Base-by-base conservation (phyloP, 2,888 invertebrate genomes). In the Sarcophaga carnaria region DNA sequence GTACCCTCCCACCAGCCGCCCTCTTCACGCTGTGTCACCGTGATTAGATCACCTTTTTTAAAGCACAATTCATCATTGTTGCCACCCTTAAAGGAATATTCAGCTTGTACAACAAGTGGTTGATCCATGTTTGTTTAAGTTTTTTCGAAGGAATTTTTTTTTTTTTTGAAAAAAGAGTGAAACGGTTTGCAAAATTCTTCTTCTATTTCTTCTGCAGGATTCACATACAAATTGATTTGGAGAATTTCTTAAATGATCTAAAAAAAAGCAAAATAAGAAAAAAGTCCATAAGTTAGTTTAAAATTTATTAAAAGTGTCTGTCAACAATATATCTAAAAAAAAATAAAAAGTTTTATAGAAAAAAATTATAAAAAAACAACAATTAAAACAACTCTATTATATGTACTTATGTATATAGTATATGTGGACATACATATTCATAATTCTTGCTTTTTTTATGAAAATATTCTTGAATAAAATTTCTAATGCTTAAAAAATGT, bases 1-100 rank as follows among this genome's bases (percentile, higher is more conserved):
- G 99, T 99, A 17, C 99, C 99, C 94, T 99, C 99, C 99, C 99
- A 99, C 99, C 99, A 99, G 66, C 99, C 99, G 79, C 99, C 99
- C 91, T 99, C 99, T 91, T 98, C 97, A 84, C 96, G 96, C 94
- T 99, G 99, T 54, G 99, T 99, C 82, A 99, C 97, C 60, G 98
- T 98, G 90, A 99, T 99, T 89, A 99, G 95, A 94, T 99, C 99
- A 78, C 98, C 98, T 94, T 99, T 99, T 91, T 96, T 96, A 94
- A 99, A 98, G 92, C 97, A 97, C 89, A 99, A 94, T 95, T 99
- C 99, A 94, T 99, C 99, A 94, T 99, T 99, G 93, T 99, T 99
- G 93, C 96, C 97, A 89, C 98, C 99, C 94, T 97, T 97, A 94
- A 99, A 99, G 85, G 97, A 96, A 94, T 97, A 98, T 90, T 98